Percentiles rank a stretch among this genome's conserved stretches.
phyloP scores from a whole-genome alignment of 2,888 invertebrate genomes.

The Neria commutata region DNA sequence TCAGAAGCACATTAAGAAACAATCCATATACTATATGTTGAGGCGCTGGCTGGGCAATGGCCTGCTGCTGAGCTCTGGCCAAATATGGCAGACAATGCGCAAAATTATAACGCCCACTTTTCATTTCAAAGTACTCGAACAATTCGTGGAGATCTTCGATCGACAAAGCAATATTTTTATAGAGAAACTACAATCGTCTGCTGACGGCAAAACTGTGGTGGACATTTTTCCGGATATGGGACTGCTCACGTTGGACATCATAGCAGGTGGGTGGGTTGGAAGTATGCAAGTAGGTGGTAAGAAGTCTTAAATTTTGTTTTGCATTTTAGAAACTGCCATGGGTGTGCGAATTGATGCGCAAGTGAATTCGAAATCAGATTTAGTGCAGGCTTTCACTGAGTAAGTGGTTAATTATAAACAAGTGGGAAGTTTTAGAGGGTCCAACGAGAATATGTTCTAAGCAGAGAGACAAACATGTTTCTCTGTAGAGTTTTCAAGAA shows the following conservation, averaged over 20 bases:
- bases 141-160: slow-evolving; percentile 74
- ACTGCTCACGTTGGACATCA: slow-evolving; percentile 68
- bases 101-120: slow-evolving; percentile 79
- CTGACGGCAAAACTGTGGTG: slow-evolving; percentile 56
- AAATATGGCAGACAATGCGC: slow-evolving; percentile 71
- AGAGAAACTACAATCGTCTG: slow-evolving; percentile 62
- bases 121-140: slow-evolving; percentile 77
- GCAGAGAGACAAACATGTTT: too few relatives aligned
- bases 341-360: slow-evolving; percentile 76
- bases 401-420: slow-evolving; percentile 57
- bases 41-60: slow-evolving; percentile 56
- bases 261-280: slow-evolving; percentile 47
- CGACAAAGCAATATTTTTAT: slow-evolving; percentile 68
- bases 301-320: too few relatives aligned
- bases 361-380: slow-evolving; percentile 67
- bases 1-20: slow-evolving; percentile 49
- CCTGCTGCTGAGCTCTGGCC: slow-evolving; percentile 49
- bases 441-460: too few relatives aligned
- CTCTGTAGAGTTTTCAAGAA: too few relatives aligned
- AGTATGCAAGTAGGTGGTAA: too few relatives aligned
- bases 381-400: slow-evolving; percentile 73
- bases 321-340: slow-evolving; percentile 75
- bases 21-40: slow-evolving; percentile 46
- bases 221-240: slow-evolving; percentile 70
- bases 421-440: not conserved